These are phyloP conservation scores for Gryon sp. DNA, from an alignment of 1,140 invertebrate genomes.

Conservation along the genomic window DNA sequence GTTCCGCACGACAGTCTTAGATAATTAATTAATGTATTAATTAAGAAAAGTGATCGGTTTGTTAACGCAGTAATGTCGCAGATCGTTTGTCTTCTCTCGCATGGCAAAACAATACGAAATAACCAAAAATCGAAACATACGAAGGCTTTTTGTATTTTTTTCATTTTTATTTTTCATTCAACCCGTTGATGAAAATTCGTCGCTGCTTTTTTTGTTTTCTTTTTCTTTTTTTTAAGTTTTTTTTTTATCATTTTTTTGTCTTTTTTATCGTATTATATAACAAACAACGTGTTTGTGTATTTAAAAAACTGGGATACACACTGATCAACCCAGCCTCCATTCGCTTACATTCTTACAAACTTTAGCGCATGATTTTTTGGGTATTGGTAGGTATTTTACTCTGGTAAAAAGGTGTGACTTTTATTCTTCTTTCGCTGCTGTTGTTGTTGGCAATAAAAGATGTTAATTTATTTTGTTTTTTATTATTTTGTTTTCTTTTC, in stretches of 20 bases:
- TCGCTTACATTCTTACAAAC: conserved; percentile 74
- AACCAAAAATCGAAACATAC: conserved; percentile 73
- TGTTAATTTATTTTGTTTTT: conserved; percentile 72
- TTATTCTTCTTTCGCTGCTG: conserved; percentile 64
- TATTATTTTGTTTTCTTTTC: no score
- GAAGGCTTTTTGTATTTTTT: conserved; percentile 75
- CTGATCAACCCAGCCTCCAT: conserved; percentile 66
- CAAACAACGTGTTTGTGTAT: conserved; percentile 75
- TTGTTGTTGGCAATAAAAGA: conserved; percentile 72
- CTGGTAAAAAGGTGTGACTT: conserved; percentile 74
- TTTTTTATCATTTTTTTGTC: no score
- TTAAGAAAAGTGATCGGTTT: conserved; percentile 59
- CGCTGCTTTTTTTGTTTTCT: no score
- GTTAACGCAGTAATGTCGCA: conserved; percentile 62
- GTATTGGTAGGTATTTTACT: conserved; percentile 73
- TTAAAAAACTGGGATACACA: conserved; percentile 69
- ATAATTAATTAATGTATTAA: conserved; percentile 47
- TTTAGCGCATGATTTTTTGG: conserved; percentile 69
- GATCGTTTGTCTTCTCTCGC: conserved; percentile 34
- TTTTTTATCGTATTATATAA: conserved; percentile 75
- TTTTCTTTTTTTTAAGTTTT: no score
- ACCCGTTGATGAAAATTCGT: conserved; percentile 75
- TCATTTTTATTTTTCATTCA: conserved; percentile 76
- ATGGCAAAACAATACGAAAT: conserved; percentile 54
- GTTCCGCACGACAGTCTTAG: conserved; percentile 70